Conservation (phyloP, 1,140 invertebrate genomes). For the Nilaparvata lugens region DNA sequence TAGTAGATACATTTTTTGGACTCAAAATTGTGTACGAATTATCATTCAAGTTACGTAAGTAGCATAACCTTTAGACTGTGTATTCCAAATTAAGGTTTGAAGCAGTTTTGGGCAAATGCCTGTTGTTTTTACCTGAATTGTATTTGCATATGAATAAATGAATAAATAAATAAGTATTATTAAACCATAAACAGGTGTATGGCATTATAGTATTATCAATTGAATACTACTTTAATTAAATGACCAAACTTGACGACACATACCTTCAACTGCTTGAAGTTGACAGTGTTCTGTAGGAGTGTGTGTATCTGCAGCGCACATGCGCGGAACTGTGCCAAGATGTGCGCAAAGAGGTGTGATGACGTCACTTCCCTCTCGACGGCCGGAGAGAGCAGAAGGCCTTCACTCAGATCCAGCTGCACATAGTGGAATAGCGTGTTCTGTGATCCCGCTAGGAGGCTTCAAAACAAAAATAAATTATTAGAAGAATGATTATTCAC, state of each 20-base stretch:
- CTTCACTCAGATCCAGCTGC: conserved; percentile 53
- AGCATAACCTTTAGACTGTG: too few relatives aligned
- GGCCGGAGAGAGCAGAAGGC: conserved; percentile 50
- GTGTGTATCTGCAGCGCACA: conserved; percentile 58
- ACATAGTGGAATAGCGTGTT: conserved; percentile 60
- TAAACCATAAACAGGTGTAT: not conserved
- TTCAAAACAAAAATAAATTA: conserved; percentile 30
- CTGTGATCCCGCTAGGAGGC: conserved; percentile 50
- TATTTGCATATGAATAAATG: too few relatives aligned
- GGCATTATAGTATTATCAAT: too few relatives aligned
- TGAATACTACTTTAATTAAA: too few relatives aligned
- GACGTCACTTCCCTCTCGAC: conserved; percentile 33
- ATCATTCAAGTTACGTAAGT: too few relatives aligned
- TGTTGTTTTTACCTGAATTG: too few relatives aligned
- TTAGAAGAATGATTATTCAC: conserved; percentile 32
- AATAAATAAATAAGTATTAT: too few relatives aligned
- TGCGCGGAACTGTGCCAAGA: conserved; percentile 53
- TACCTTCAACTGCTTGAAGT: conserved; percentile 41
- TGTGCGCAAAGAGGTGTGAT: conserved; percentile 39
- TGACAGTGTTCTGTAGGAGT: conserved; percentile 56
- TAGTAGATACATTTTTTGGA: too few relatives aligned
- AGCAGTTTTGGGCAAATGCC: too few relatives aligned
- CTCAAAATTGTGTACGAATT: too few relatives aligned
- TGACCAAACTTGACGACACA: too few relatives aligned
- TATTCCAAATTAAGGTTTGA: too few relatives aligned